Base-by-base conservation (phyloP, 2,113 vertebrate species). In the Pseudorasbora parva region DNA sequence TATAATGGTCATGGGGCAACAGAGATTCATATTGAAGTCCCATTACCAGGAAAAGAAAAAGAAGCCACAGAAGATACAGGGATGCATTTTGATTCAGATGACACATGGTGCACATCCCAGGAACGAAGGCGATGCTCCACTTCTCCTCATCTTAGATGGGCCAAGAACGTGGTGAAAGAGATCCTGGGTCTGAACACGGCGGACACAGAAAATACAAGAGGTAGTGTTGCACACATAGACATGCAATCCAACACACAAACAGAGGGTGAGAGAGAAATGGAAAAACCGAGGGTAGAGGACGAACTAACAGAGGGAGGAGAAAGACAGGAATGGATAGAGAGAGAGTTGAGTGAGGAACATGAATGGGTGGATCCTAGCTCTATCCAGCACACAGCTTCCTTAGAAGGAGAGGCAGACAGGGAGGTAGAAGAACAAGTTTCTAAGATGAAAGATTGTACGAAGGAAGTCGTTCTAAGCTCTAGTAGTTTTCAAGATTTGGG, bases 121-220 rank as follows among this genome's bases (percentile, higher is more conserved):
- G 90, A 91, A 15, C 86, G 88, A 33, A 95, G 93, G 77, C 86
- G 87, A 3, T 88, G 90, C 75, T 94, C 93, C 59, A 91, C 93
- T 86, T 89, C 92, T 30, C 91, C 94, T 8, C 94, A 95, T 80
- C 87, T 95, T 23, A 93, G 92, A 88, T 95, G 93, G 93, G 94
- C 94, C 81, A 93, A 90, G 82, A 89, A 79, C 25, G 89, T 94
- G 21, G 76, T 95, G 21, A 86, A 72, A 2, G 91, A 93, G 87
- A 93, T 94, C 82, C 83, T 95, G 66, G 93, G 91, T 74, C 47
- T 69, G 79, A 88, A 92, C 82, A 86, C 15, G 8, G 41, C 85
- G 84, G 89, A 90, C 78, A 84, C 72, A 82, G 82, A 79, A 57
- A 76, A 59, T 54, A 83, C 73, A 54, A 85, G 88, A 71, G 85